These are phyloP conservation scores for Delia radicum DNA, from an alignment of 1,140 invertebrate genomes.

Conservation along the genomic window DNA sequence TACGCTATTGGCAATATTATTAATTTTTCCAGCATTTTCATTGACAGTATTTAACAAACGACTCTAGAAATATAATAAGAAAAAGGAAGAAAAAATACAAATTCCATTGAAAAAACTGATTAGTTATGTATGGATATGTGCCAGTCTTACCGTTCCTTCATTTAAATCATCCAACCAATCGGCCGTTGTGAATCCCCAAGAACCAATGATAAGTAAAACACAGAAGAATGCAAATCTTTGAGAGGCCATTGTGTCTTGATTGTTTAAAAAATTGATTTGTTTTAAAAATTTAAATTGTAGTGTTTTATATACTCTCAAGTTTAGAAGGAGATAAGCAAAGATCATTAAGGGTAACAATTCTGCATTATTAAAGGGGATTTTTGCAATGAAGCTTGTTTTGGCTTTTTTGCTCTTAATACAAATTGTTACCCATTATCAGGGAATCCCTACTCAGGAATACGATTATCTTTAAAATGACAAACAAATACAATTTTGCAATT, in stretches of 20 bases:
- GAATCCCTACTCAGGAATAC: too few species aligned
- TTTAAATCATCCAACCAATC: slow-evolving; percentile 29
- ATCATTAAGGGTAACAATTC: neutral
- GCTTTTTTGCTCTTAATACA: neutral
- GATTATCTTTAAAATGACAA: too few species aligned
- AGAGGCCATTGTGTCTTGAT: neutral
- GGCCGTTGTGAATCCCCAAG: slow-evolving; percentile 19
- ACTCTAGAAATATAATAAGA: slow-evolving; percentile 1
- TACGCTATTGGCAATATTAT: slow-evolving; percentile 19
- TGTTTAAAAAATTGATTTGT: neutral
- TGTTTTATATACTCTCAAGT: neutral
- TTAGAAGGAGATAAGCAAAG: neutral
- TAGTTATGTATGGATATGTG: neutral
- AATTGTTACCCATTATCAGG: neutral
- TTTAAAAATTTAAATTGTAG: neutral
- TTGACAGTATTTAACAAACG: slow-evolving; percentile 17
- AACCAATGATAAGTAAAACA: slow-evolving; percentile 11
- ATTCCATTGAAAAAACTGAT: neutral
- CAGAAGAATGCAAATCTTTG: slow-evolving; percentile 8
- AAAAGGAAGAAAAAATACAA: neutral
- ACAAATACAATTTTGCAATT: too few species aligned
- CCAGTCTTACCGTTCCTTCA: slow-evolving; percentile 25
- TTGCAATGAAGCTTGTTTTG: neutral
- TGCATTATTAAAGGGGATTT: neutral
- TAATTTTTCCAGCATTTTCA: slow-evolving; percentile 25